Base-by-base conservation (phyloP, 23 tunicate species). In the Botrylloides violaceus region DNA sequence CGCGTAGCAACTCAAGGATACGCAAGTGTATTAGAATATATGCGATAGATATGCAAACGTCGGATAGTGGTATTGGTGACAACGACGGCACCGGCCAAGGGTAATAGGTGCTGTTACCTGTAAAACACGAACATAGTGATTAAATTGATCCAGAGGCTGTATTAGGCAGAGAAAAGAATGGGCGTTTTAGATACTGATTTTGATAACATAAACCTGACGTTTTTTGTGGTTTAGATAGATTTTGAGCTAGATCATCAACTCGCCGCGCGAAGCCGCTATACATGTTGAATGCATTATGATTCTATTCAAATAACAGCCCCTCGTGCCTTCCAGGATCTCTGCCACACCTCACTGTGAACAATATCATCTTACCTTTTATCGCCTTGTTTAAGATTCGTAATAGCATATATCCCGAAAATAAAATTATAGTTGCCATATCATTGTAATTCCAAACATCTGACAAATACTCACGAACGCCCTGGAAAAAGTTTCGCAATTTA, bases 401-500 rank as follows among this genome's bases (percentile, higher is more conserved):
- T 1, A 80, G 26, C 95, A 87, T 87, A 55, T 75, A 90, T 3
- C 66, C 71, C 1, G 90, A 70, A 70, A 84, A 90, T 32, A 83
- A 66, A n/a, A 79, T 21, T 25, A 90, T 83, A 3, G 97, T 83
- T 29, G 75, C 60, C 85, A 90, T 78, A 34, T 90, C 97, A 65
- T 90, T 90, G 81, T 81, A 79, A 60, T 90, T 90, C 97, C 97
- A 90, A 58, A 80, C 64, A 33, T 90, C 97, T 12, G 86, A 66
- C 34, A 90, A 25, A 49, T 90, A 90, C 61, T 90, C 97, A 3
- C 58, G 55, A 0, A 90, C 34, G 30, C 92, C 86, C 97, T 90
- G 82, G 6, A 57, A 77, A 37, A 57, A 64, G 32, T 9, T 25
- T 26, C 12, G 18, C 20, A 25, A 30, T 65, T 21, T 6, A 65